Evolutionary conservation across 2,797 vertebrate genomes (phyloP).

Genomic region (Takifugu ocellatus): DNA sequence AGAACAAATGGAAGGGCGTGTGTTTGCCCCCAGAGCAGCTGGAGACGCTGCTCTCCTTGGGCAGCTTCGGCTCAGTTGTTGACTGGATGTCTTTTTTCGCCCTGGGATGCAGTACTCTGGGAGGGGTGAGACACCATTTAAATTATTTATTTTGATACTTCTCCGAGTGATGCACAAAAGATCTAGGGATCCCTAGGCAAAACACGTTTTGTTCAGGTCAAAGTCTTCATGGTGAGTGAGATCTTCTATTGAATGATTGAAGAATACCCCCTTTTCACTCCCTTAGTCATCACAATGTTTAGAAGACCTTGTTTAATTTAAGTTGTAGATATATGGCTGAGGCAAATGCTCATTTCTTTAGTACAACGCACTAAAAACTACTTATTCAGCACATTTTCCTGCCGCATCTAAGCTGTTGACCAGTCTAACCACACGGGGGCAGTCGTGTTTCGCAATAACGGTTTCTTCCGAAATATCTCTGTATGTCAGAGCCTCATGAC

Average conservation of each 20-base stretch:
- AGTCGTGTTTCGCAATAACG: constrained; percentile 42
- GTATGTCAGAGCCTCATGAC: constrained; percentile 73
- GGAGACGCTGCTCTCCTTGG: constrained; percentile 74
- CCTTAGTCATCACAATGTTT: constrained; percentile 19
- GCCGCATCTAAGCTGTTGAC: neutral
- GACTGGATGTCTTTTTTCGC: constrained; percentile 87
- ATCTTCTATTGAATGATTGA: constrained; percentile 22
- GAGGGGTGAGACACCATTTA: constrained; percentile 74
- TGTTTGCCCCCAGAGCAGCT: constrained; percentile 81
- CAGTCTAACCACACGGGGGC: constrained; percentile 59
- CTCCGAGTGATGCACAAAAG: constrained; percentile 12
- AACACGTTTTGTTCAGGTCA: constrained; percentile 12
- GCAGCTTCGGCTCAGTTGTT: constrained; percentile 64
- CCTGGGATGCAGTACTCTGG: constrained; percentile 82
- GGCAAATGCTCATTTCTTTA: constrained; percentile 29
- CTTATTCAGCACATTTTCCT: constrained; percentile 6
- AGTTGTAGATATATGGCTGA: constrained; percentile 14
- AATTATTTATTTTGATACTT: constrained; percentile 13
- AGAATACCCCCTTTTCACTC: constrained; percentile 22
- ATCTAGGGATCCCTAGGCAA: constrained; percentile 21
- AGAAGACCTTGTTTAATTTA: constrained; percentile 20
- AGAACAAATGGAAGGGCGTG: constrained; percentile 79
- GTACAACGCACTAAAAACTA: constrained; percentile 14
- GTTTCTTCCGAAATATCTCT: neutral
- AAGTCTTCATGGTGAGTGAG: constrained; percentile 1